These are phyloP conservation scores for Oegoconia quadripuncta DNA, from an alignment of 2,888 invertebrate genomes.

Conservation along the genomic window DNA sequence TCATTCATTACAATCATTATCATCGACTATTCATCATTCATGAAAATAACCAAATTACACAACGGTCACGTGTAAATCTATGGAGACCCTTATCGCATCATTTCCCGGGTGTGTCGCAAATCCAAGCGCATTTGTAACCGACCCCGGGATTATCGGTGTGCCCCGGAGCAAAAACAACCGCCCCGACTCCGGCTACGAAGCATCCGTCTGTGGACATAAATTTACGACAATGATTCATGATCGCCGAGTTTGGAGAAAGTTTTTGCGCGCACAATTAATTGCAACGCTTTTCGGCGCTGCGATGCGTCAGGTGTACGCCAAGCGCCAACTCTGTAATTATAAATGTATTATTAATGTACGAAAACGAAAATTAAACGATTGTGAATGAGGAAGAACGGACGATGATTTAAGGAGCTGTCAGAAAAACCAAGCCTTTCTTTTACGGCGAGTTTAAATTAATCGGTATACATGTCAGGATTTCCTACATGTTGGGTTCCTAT, in stretches of 20 bases:
- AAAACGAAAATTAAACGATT: no score
- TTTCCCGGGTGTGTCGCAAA: constrained; percentile 45
- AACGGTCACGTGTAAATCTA: background rate
- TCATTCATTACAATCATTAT: background rate
- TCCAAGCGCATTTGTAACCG: constrained; percentile 59
- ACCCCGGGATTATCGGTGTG: constrained; percentile 51
- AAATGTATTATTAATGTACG: no score
- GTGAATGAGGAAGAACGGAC: no score
- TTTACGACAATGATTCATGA: constrained; percentile 75
- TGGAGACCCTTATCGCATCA: constrained; percentile 16
- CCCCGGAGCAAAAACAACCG: constrained; percentile 62
- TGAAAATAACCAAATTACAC: background rate
- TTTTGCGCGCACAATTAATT: constrained; percentile 66
- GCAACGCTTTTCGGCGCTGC: constrained; percentile 42
- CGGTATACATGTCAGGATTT: no score
- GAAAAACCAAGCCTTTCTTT: no score
- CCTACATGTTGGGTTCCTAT: no score
- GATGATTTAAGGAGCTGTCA: no score
- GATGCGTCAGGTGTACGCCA: constrained; percentile 1
- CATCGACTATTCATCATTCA: background rate
- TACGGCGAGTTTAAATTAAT: no score
- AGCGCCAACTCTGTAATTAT: no score
- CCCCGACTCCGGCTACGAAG: constrained; percentile 18
- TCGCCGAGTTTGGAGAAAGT: constrained; percentile 52
- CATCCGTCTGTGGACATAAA: constrained; percentile 60